phyloP scores from a whole-genome alignment of 2,113 vertebrate genomes.

The Jacana jacana region DNA sequence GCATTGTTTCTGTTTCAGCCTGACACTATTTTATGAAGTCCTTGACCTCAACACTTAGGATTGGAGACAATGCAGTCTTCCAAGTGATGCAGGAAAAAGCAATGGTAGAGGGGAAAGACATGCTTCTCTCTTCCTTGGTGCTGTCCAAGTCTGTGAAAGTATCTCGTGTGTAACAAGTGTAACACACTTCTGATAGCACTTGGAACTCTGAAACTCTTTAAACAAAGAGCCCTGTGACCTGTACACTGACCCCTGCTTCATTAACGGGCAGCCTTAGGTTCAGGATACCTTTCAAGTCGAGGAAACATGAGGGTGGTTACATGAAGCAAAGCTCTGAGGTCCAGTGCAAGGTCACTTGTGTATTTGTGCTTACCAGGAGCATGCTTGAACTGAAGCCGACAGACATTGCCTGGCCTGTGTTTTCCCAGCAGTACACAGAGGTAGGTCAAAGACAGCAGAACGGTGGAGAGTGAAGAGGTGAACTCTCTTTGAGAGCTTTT shows the following conservation, averaged over 20 bases:
- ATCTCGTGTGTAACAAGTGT: background rate
- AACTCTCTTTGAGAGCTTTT: background rate
- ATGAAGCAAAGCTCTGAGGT: background rate
- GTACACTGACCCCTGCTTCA: background rate
- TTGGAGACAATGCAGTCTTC: background rate
- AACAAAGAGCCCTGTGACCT: background rate
- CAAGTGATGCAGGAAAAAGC: background rate
- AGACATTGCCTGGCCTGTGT: background rate
- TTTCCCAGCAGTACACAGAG: background rate
- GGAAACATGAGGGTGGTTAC: background rate
- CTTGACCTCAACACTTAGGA: background rate
- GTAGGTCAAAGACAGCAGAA: background rate
- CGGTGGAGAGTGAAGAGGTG: background rate
- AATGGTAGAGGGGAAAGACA: background rate
- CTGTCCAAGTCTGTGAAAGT: background rate
- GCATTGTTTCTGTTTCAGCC: background rate
- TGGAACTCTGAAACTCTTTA: background rate
- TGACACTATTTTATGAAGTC: background rate
- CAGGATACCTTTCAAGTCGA: background rate
- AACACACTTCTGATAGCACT: background rate
- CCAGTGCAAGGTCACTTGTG: accelerated
- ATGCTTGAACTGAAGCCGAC: background rate
- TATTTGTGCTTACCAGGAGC: background rate
- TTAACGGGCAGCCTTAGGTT: background rate
- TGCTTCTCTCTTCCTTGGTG: background rate